These are phyloP conservation scores for Psephotus haematonotus DNA, from an alignment of 2,113 vertebrate species.

Conservation along the genomic window DNA sequence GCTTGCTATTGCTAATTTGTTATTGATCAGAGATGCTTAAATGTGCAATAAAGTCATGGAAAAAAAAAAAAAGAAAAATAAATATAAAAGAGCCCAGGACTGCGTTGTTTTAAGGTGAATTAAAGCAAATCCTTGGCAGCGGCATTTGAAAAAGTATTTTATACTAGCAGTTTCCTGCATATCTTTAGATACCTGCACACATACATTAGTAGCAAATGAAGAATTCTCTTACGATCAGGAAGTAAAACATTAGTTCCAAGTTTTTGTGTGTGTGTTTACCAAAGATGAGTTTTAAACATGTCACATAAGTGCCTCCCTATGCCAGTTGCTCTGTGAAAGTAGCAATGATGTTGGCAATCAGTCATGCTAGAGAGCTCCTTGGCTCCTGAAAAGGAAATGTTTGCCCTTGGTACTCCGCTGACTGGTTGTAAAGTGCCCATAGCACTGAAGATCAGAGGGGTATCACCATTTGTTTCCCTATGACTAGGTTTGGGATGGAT, in stretches of 20 bases:
- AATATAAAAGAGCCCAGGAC: background rate
- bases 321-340: conserved; percentile 11
- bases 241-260: background rate
- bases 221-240: background rate
- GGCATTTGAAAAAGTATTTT: conserved; percentile 14
- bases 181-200: background rate
- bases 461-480: background rate
- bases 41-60: background rate
- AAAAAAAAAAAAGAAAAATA: background rate
- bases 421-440: background rate
- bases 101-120: background rate
- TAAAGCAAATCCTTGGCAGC: background rate
- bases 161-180: background rate
- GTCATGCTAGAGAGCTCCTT: background rate
- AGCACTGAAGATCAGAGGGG: accelerated
- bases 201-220: background rate
- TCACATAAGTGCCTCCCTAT: conserved; percentile 75
- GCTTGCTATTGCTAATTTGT: background rate
- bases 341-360: background rate
- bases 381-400: background rate
- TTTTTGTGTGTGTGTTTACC: conserved; percentile 49
- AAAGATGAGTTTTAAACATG: conserved; percentile 74
- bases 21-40: conserved; percentile 1
- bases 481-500: background rate
- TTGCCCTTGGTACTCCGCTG: background rate